Percentiles rank a stretch among this genome's conserved stretches.
Conservation (phyloP, 2,888 invertebrate species). For the Alcis repandata region DNA sequence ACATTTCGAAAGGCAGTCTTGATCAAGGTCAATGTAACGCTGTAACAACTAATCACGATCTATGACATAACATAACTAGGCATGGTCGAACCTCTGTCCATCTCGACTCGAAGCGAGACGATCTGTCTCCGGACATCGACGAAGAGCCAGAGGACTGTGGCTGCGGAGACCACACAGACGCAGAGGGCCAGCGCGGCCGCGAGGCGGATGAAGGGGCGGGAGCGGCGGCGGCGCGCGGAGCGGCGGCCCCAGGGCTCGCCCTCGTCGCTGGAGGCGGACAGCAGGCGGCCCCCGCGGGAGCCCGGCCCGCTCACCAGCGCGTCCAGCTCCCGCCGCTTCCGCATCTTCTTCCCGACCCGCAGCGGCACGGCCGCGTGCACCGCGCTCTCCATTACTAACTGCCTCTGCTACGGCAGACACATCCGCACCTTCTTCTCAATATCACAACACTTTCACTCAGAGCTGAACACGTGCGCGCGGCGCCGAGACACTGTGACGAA, state of each 20-base stretch:
- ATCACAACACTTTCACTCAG: constrained; percentile 57
- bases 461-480: constrained; percentile 60
- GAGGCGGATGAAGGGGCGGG: constrained; percentile 85
- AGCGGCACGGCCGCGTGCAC: constrained; percentile 89
- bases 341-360: constrained; percentile 91
- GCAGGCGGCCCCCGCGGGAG: constrained; percentile 84
- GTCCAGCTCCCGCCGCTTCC: constrained; percentile 91
- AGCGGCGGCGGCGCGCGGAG: constrained; percentile 71
- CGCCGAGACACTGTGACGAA: constrained; percentile 62
- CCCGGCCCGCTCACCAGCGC: constrained; percentile 88
- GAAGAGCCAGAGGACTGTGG: constrained; percentile 89
- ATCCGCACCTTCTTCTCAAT: constrained; percentile 62
- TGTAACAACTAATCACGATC: constrained; percentile 1
- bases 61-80: constrained; percentile 5
- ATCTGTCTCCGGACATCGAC: constrained; percentile 89
- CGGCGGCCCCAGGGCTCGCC: constrained; percentile 85
- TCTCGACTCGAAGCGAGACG: constrained; percentile 87
- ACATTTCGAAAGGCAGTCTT: constrained; percentile 16
- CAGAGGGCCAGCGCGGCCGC: constrained; percentile 88
- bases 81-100: constrained; percentile 87
- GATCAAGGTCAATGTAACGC: constrained; percentile 7
- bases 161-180: constrained; percentile 88
- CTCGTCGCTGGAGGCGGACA: constrained; percentile 87
- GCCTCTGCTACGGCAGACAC: constrained; percentile 75
- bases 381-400: constrained; percentile 78